Evolutionary conservation across 2,113 vertebrate genomes (phyloP), one percentile per base, ranked within the genome.

Genomic region (Cyprinodon tularosa): DNA sequence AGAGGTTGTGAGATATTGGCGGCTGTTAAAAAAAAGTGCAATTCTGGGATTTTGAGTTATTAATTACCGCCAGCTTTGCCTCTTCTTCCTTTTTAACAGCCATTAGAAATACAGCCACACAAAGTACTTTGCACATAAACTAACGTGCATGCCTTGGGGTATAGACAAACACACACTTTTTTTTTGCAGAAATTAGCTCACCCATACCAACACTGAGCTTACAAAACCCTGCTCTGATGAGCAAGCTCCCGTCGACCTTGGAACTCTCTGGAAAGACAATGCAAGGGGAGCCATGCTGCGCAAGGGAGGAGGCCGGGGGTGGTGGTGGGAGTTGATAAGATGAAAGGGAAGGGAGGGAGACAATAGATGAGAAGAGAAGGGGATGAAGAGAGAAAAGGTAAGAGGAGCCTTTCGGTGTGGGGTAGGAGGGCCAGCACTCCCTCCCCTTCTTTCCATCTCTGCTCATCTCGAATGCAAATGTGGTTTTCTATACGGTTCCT

Each of bases 401-500:
- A 89, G 89, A 81, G 78, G 76, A 81, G 87, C 74, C 73, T 76
- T 84, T 90, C 72, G 67, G 86, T 82, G 40, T 72, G 81, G 89
- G 89, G 81, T 88, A 92, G 87, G 76, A 91, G 91, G 89, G 87
- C 90, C 29, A 83, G 74, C 13, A 68, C 83, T 62, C 81, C 88
- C 87, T 82, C 90, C 50, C 84, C 86, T 85, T 80, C 80, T 72
- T 74, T 76, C 86, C 79, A 77, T 85, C 86, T 90, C 79, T 29
- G 88, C 91, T 92, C 93, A 92, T 93, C 92, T 85, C 47, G 86
- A 89, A 93, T 93, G 92, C 92, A 92, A 93, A 93, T 93, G 92
- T 80, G 84, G 87, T 90, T 91, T n/a, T 83, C 86, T 89, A 77
- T 88, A 88, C 78, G 80, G 87, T 88, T 90, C 90, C 91, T 90